A percentile compares a stretch with the other conserved stretches of the same genome.
Conservation (phyloP, 2,888 invertebrate species). For the Agriotes lineatus region DNA sequence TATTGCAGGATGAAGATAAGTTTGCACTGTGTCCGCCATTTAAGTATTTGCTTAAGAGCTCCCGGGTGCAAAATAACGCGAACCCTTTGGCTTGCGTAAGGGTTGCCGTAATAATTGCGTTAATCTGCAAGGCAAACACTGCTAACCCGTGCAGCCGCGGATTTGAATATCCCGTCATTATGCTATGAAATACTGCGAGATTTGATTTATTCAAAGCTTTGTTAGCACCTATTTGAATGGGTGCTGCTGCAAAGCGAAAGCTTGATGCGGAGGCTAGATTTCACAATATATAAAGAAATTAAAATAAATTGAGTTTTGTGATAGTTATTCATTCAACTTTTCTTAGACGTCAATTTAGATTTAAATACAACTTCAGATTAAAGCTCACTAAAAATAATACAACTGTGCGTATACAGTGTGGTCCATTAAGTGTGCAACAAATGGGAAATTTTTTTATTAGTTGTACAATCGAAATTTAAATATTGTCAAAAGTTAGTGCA, state of each 20-base stretch:
- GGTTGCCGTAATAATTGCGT: conserved; percentile 43
- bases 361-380: too few species aligned
- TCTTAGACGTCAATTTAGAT: too few species aligned
- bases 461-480: too few species aligned
- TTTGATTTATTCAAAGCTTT: conserved; percentile 24
- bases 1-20: conserved; percentile 42
- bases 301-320: too few species aligned
- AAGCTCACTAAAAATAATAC: too few species aligned
- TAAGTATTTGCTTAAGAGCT: conserved; percentile 34
- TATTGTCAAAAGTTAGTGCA: too few species aligned
- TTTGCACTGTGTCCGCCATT: conserved; percentile 19
- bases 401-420: too few species aligned
- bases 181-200: not conserved
- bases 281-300: too few species aligned
- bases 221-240: not conserved
- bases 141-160: conserved; percentile 40
- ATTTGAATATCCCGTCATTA: conserved; percentile 40
- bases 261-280: too few species aligned
- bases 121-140: conserved; percentile 45
- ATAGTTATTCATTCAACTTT: too few species aligned
- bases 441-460: too few species aligned
- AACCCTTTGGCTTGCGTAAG: conserved; percentile 17
- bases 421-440: too few species aligned
- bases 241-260: not conserved
- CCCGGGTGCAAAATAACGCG: not conserved